Percentiles rank a stretch among this genome's conserved stretches.
Conservation (phyloP, 2,888 invertebrate genomes). For the Eupithecia centaureata region DNA sequence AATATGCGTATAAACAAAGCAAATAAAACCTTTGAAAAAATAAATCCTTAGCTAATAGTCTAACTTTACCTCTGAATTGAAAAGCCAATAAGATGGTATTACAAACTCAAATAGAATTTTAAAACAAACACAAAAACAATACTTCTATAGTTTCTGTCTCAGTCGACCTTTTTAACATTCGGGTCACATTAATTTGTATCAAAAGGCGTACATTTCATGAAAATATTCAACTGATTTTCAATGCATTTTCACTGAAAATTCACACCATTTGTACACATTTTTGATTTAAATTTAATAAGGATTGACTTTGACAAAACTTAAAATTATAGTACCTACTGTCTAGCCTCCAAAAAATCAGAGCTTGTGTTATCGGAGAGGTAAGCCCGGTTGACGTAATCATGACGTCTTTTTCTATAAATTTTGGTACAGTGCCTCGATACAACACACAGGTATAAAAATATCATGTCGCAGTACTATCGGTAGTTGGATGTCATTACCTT, state of each 20-base stretch:
- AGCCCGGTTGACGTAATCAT: too few species aligned
- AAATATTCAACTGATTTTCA: not conserved
- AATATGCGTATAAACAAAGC: too few species aligned
- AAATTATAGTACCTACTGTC: too few species aligned
- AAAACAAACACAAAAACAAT: not conserved
- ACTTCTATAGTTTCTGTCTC: not conserved
- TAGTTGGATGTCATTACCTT: too few species aligned
- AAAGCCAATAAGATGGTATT: not conserved
- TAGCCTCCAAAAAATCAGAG: too few species aligned
- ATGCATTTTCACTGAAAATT: not conserved
- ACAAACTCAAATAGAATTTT: constrained; percentile 2
- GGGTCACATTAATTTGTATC: not conserved
- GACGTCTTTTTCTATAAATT: too few species aligned
- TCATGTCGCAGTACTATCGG: too few species aligned
- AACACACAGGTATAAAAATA: too few species aligned
- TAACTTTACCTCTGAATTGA: not conserved
- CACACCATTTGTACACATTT: not conserved
- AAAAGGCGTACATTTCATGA: not conserved
- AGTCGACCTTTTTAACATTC: not conserved
- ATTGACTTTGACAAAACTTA: too few species aligned
- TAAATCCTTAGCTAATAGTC: not conserved
- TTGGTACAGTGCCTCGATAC: too few species aligned
- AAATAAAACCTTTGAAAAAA: not conserved
- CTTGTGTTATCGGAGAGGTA: too few species aligned
- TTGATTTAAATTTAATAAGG: not conserved